phyloP scores from a whole-genome alignment of 2,113 vertebrate species.

The Hippolais icterina region DNA sequence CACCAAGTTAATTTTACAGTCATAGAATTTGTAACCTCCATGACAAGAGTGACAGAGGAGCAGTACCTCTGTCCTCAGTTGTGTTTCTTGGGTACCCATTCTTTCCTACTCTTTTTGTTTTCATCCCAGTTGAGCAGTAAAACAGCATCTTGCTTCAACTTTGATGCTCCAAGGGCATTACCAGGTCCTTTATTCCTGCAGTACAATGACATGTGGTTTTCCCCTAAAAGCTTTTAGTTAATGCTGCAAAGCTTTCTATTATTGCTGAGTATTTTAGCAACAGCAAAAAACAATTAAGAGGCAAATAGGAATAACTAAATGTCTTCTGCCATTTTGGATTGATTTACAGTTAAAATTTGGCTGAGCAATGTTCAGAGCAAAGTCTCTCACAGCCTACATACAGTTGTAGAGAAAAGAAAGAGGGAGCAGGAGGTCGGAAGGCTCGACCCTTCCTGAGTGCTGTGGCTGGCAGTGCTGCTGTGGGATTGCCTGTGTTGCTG shows the following conservation, averaged over 20 bases:
- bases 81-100: neutral
- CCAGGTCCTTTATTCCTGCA: neutral
- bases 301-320: neutral
- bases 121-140: neutral
- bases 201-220: neutral
- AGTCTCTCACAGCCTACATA: neutral
- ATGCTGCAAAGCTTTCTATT: neutral
- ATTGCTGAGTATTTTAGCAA: neutral
- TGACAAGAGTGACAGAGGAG: neutral
- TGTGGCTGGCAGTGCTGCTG: neutral
- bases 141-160: neutral
- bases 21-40: neutral
- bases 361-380: neutral
- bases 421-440: neutral
- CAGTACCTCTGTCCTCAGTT: neutral
- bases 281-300: neutral
- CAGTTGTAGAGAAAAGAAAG: neutral
- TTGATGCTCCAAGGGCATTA: neutral
- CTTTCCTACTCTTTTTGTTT: neutral
- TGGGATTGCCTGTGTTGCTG: neutral
- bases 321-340: neutral
- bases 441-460: fast-evolving
- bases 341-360: neutral
- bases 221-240: neutral
- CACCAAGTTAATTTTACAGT: neutral